Percentiles rank a stretch among this genome's conserved stretches.
Conservation (phyloP, 2,113 vertebrate species). For the Parotia lawesii region DNA sequence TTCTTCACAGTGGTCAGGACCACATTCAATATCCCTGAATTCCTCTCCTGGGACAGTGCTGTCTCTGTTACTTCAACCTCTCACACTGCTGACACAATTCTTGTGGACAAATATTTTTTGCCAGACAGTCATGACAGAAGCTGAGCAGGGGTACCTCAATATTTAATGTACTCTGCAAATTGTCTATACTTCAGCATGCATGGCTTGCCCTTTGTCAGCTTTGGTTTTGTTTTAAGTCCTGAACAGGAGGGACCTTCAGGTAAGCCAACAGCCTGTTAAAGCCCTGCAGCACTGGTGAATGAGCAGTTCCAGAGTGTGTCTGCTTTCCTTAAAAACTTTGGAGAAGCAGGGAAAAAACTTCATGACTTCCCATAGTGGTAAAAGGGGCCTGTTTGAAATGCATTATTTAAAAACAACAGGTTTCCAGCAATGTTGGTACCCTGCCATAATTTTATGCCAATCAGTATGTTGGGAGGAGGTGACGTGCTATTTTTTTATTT, state of each 20-base stretch:
- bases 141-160: background rate
- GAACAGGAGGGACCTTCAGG: background rate
- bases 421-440: background rate
- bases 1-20: background rate
- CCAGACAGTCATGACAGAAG: background rate
- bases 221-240: background rate
- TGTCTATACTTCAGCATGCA: background rate
- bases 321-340: background rate
- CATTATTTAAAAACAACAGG: background rate
- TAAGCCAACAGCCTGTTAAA: background rate
- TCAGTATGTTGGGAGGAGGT: background rate
- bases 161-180: background rate
- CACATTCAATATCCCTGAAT: background rate
- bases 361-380: background rate
- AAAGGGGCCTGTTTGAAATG: background rate
- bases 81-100: background rate
- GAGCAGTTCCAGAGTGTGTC: background rate
- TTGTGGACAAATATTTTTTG: conserved; percentile 18
- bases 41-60: background rate
- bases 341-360: background rate
- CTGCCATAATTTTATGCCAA: background rate
- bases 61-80: background rate
- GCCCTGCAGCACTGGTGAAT: background rate
- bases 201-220: background rate
- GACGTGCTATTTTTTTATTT: background rate